Conservation (phyloP, 2,797 vertebrate species). For the Labroides dimidiatus region DNA sequence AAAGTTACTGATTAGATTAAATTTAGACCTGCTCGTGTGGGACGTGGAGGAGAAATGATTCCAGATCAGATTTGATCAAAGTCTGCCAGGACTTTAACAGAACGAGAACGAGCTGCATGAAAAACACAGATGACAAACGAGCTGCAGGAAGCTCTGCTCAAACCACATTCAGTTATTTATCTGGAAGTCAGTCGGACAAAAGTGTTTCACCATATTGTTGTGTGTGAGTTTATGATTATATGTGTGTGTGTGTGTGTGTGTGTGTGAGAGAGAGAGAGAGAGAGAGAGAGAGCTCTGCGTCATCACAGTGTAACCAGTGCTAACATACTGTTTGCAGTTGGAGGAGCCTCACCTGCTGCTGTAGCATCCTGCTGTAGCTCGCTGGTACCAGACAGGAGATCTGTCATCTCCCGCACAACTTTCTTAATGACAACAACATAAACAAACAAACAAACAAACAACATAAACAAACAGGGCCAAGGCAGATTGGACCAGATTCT, state of each 20-base stretch:
- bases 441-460: slow-evolving; percentile 13
- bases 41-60: neutral
- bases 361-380: slow-evolving; percentile 72
- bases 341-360: slow-evolving; percentile 49
- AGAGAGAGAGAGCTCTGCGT: slow-evolving; percentile 38
- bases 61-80: neutral
- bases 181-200: slow-evolving; percentile 56
- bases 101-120: slow-evolving; percentile 15
- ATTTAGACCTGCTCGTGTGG: neutral
- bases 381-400: slow-evolving; percentile 47
- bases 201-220: slow-evolving; percentile 48
- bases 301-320: slow-evolving; percentile 25
- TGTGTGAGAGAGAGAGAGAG: slow-evolving; percentile 35
- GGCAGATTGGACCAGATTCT: slow-evolving; percentile 24
- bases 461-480: slow-evolving; percentile 13
- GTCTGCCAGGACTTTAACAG: neutral
- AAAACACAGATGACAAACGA: slow-evolving; percentile 35
- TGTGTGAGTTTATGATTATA: neutral
- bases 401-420: slow-evolving; percentile 53
- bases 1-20: slow-evolving; percentile 2
- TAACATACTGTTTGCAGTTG: slow-evolving; percentile 37
- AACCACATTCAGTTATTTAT: slow-evolving; percentile 29
- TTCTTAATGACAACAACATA: slow-evolving; percentile 57
- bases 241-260: slow-evolving; percentile 26
- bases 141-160: slow-evolving; percentile 30